Conservation (phyloP, 2,797 vertebrate species). For the Cacajao melanocephalus region DNA sequence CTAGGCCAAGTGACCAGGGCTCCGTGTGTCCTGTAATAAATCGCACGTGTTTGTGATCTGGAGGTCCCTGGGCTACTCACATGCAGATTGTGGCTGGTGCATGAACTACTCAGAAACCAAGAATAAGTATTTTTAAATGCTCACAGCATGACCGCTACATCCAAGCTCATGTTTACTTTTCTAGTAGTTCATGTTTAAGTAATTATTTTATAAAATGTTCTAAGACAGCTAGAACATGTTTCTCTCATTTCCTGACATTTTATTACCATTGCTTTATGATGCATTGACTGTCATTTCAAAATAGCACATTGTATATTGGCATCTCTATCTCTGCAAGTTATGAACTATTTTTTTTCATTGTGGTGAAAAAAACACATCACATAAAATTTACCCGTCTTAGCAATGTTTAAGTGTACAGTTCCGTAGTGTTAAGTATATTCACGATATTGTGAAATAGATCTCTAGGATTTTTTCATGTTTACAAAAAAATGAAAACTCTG, state of each 20-base stretch:
- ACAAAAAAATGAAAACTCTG: background rate
- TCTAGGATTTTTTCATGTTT: background rate
- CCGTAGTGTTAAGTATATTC: background rate
- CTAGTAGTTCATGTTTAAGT: background rate
- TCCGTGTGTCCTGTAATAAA: background rate
- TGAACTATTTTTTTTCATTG: background rate
- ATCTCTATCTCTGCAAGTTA: background rate
- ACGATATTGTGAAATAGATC: background rate
- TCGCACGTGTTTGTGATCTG: background rate
- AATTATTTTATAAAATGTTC: constrained; percentile 9
- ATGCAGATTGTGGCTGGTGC: background rate
- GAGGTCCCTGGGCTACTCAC: background rate
- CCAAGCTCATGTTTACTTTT: background rate
- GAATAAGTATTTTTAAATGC: background rate
- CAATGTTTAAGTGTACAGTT: background rate
- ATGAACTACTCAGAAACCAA: background rate
- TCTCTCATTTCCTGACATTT: background rate
- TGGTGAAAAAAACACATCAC: background rate
- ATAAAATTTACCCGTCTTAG: background rate
- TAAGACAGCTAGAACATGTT: background rate
- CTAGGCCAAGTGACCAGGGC: background rate
- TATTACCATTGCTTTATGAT: background rate
- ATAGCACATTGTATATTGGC: background rate
- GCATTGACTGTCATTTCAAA: background rate
- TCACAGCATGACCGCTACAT: background rate